Percentiles rank a stretch among this genome's conserved stretches.
Evolutionary conservation across 92 coral and sea anemone species (phyloP).

Genomic region (Phymanthus crucifer): DNA sequence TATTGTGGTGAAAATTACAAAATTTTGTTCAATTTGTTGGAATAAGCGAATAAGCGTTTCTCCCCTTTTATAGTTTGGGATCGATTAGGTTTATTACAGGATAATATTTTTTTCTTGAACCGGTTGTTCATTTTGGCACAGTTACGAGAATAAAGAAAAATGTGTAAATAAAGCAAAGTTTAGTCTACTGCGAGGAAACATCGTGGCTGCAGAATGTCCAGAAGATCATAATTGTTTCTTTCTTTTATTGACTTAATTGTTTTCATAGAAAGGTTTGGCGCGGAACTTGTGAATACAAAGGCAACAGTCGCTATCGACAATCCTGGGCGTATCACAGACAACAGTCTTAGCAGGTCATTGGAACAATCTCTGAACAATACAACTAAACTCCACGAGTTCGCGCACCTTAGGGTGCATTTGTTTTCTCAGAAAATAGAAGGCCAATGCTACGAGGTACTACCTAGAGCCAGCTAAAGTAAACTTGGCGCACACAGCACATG

Average conservation of each 20-base stretch:
- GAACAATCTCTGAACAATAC: too few relatives aligned
- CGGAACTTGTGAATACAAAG: neutral
- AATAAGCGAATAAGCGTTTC: neutral
- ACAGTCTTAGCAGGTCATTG: neutral
- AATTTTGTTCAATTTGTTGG: neutral
- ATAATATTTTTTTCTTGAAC: neutral
- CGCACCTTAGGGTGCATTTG: too few relatives aligned
- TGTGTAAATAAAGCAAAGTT: neutral
- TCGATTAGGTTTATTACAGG: too few relatives aligned
- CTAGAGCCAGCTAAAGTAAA: too few relatives aligned
- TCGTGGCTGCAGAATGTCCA: neutral
- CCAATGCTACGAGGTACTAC: too few relatives aligned
- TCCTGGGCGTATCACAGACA: too few relatives aligned
- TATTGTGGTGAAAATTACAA: neutral
- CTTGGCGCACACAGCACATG: neutral
- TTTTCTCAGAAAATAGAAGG: neutral
- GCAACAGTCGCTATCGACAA: too few relatives aligned
- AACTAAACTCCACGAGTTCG: too few relatives aligned
- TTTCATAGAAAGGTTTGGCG: neutral
- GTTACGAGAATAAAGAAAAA: neutral
- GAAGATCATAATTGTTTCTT: neutral
- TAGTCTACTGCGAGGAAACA: neutral
- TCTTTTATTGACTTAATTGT: neutral
- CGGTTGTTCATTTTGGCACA: conserved; percentile 2
- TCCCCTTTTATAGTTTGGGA: too few relatives aligned